Percentiles rank a stretch among this genome's conserved stretches.
phyloP scores from a whole-genome alignment of 2,888 invertebrate species.

The Drosophila picticornis region DNA sequence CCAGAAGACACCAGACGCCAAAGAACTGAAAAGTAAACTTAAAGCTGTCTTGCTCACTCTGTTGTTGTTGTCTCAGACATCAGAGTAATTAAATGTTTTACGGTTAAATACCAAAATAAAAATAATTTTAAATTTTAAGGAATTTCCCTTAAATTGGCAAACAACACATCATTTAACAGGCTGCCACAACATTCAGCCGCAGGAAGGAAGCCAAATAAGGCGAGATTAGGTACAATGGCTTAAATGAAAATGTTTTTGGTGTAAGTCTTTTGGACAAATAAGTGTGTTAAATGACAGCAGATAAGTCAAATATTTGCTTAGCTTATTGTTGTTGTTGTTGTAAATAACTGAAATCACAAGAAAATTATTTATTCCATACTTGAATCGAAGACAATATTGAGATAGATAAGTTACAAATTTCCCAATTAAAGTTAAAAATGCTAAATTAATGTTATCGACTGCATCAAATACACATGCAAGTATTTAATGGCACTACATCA shows the following conservation, averaged over 20 bases:
- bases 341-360: not conserved
- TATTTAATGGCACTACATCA: not conserved
- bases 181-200: conserved; percentile 13
- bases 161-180: conserved; percentile 68
- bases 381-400: not conserved
- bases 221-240: conserved; percentile 55
- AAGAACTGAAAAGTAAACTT: conserved; percentile 28
- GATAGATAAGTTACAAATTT: not conserved
- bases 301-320: not conserved
- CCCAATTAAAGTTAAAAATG: not conserved
- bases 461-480: not conserved
- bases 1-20: conserved; percentile 6
- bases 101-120: conserved; percentile 20
- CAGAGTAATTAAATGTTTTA: conserved; percentile 64
- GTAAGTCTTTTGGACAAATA: not conserved
- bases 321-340: not conserved
- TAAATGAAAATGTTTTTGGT: conserved; percentile 33
- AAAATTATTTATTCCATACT: not conserved
- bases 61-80: conserved; percentile 11
- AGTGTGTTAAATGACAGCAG: not conserved
- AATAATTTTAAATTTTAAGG: conserved; percentile 42
- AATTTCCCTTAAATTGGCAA: conserved; percentile 61
- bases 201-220: conserved; percentile 2
- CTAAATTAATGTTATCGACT: not conserved
- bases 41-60: conserved; percentile 20